Evolutionary conservation across 1,140 invertebrate genomes (phyloP).

Genomic region (Wasmannia auropunctata): DNA sequence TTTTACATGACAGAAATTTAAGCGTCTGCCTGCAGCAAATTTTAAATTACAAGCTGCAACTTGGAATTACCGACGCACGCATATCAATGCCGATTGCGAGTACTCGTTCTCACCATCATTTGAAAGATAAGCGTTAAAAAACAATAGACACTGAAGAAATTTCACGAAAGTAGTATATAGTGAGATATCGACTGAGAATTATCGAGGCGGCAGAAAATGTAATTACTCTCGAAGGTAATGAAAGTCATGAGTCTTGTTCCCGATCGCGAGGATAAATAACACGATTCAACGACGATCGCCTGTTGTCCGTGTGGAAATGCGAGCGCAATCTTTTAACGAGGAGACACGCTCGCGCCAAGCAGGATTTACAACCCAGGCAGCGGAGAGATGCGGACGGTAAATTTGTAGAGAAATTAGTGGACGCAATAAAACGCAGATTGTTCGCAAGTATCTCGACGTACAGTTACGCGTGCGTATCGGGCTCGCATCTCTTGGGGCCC

Average conservation of each 20-base stretch:
- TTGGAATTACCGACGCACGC: too few species aligned
- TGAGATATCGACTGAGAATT: neutral
- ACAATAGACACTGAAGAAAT: neutral
- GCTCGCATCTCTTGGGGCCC: neutral
- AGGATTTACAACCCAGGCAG: conserved; percentile 9
- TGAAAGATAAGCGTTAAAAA: neutral
- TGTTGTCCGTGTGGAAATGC: conserved; percentile 4
- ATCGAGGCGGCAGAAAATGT: neutral
- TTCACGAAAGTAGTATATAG: neutral
- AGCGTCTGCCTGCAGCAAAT: neutral
- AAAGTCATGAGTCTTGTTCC: conserved; percentile 8
- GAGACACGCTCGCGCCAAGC: neutral
- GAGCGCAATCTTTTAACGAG: conserved; percentile 12
- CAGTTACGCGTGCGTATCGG: neutral
- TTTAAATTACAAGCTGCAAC: too few species aligned
- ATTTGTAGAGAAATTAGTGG: conserved; percentile 37
- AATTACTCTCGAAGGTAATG: conserved; percentile 41
- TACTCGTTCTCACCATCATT: neutral
- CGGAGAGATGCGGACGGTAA: neutral
- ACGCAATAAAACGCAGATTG: neutral
- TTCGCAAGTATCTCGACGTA: neutral
- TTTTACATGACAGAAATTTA: neutral
- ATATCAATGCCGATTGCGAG: too few species aligned
- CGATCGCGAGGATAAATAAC: conserved; percentile 30
- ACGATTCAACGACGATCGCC: conserved; percentile 2